A percentile compares a stretch with the other conserved stretches of the same genome.
phyloP scores from a whole-genome alignment of 1,140 invertebrate species.

The Monochamus saltuarius region DNA sequence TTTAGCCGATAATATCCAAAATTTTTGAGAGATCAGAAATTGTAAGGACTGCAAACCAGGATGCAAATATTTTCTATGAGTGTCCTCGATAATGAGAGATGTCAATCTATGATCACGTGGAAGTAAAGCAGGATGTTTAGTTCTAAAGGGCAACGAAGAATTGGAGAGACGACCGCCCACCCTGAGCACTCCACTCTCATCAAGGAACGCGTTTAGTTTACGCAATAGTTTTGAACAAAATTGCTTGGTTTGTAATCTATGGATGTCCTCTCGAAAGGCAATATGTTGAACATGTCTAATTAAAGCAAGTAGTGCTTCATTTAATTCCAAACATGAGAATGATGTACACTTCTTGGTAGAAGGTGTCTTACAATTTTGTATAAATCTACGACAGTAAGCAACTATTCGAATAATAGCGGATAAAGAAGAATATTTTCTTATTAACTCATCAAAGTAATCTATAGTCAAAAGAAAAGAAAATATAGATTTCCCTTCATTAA shows the following conservation, averaged over 20 bases:
- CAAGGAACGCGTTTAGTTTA: too few species aligned
- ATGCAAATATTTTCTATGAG: constrained; percentile 18
- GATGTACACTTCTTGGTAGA: too few species aligned
- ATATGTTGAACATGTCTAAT: constrained; percentile 5
- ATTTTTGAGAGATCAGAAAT: constrained; percentile 12
- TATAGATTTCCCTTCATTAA: background rate
- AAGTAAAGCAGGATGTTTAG: constrained; percentile 17
- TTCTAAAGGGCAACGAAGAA: constrained; percentile 20
- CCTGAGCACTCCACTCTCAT: background rate
- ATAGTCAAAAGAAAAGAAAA: background rate
- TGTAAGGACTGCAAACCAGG: constrained; percentile 6
- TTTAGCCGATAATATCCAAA: constrained; percentile 16
- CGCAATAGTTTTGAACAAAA: too few species aligned
- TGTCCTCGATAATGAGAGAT: constrained; percentile 8
- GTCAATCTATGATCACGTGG: constrained; percentile 6
- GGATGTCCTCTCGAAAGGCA: background rate
- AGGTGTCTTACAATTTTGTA: too few species aligned
- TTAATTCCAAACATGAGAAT: background rate
- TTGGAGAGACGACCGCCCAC: constrained; percentile 30
- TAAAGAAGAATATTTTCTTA: background rate
- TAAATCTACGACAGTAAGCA: too few species aligned
- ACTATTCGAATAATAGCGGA: background rate
- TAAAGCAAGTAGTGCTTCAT: background rate
- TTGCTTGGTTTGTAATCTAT: too few species aligned
- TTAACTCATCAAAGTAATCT: background rate